Evolutionary conservation across 2,113 vertebrate genomes (phyloP), one percentile per base, ranked within the genome.

Genomic region (Tupaia tana): DNA sequence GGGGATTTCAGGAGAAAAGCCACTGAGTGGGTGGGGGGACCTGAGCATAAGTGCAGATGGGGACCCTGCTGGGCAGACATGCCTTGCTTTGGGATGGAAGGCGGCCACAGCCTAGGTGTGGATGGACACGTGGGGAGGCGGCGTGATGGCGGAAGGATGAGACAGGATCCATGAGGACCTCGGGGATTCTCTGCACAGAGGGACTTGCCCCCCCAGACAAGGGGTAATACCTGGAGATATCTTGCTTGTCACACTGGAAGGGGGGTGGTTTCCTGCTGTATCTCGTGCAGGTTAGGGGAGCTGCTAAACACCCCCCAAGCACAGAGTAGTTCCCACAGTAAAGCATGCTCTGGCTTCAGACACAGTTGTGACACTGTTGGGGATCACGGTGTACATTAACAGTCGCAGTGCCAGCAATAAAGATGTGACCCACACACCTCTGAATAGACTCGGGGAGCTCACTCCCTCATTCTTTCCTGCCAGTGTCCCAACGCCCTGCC

Each of bases 41-140:
- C 6, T 25, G n/a, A 20, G 64, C 27, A 22, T 43, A 34, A 61
- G 74, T 15, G 31, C 84, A 20, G 34, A 43, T 24, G 61, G 4
- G 12, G 85, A 12, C 34, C 56, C 74, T 71, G 78, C 19, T 0
- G 29, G 56, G 81, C 22, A 43, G 59, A 73, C 67, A 1, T n/a
- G 10, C 13, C 3, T 29, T 22, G 59, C 70, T 82, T 64, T 20
- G 18, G 15, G 13, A 74, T 2, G 54, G 91, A 70, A 63, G 25
- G 34, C n/a, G 25, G 74, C 56, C 11, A 56, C 78, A 43, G 43
- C 12, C 12, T 3, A 14, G 63, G 58, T n/a, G 11, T 2, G 29
- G 70, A 19, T 2, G 22, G 67, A 22, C 29, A 66, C 0, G 1
- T 1, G 12, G 9, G 67, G 0, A 8, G 4, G 6, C 0, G 4